Conservation (phyloP, 1,140 invertebrate genomes). For the Drosophila bifasciata region DNA sequence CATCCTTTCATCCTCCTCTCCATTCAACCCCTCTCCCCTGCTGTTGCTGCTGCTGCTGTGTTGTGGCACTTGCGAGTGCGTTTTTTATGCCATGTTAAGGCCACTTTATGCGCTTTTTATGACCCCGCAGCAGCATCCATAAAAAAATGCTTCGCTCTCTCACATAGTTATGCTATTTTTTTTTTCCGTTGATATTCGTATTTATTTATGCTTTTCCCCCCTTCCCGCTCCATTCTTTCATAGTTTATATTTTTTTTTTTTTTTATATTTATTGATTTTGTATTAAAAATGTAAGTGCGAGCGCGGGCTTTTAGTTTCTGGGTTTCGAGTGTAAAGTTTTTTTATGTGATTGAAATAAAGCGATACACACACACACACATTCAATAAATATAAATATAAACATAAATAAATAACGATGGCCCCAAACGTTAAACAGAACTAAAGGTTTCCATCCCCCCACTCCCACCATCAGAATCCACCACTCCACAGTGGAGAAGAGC, state of each 20-base stretch:
- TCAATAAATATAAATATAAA: conserved; percentile 47
- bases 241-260: conserved; percentile 26
- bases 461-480: background rate
- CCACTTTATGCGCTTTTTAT: conserved; percentile 82
- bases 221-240: conserved; percentile 1
- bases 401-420: conserved; percentile 61
- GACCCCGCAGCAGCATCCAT: conserved; percentile 65
- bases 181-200: conserved; percentile 11
- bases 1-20: background rate
- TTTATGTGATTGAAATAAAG: conserved; percentile 74
- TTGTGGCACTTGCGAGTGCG: conserved; percentile 72
- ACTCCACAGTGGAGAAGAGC: background rate
- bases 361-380: conserved; percentile 44
- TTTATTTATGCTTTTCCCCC: conserved; percentile 31
- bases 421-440: conserved; percentile 52
- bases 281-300: conserved; percentile 79
- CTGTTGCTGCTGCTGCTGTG: background rate
- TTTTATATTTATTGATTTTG: conserved; percentile 80
- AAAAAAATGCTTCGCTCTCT: conserved; percentile 64
- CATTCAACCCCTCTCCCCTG: background rate
- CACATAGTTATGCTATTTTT: conserved; percentile 34
- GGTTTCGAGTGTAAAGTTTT: conserved; percentile 45
- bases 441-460: conserved; percentile 4
- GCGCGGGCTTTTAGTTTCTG: conserved; percentile 67
- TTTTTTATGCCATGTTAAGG: conserved; percentile 78